Percentiles rank a stretch among this genome's conserved stretches.
phyloP scores from a whole-genome alignment of 2,797 vertebrate species.

The Silurus lanzhouensis region DNA sequence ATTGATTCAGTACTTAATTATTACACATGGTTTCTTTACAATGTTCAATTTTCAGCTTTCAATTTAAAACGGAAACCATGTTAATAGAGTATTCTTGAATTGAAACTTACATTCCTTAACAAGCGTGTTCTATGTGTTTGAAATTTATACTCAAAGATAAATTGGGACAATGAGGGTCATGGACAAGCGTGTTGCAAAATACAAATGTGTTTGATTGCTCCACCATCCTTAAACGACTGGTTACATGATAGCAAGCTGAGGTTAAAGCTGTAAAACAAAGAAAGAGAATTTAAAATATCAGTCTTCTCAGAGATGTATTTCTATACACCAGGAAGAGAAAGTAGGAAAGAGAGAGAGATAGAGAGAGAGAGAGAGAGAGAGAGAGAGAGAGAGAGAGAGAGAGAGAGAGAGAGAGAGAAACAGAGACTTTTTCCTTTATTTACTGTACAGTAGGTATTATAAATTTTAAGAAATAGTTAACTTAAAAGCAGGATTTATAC shows the following conservation, averaged over 20 bases:
- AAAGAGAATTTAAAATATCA: constrained; percentile 21
- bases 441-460: background rate
- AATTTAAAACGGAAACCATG: constrained; percentile 27
- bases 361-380: background rate
- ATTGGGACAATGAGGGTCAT: constrained; percentile 12
- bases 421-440: background rate
- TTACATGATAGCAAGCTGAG: constrained; percentile 28
- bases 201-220: background rate
- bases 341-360: background rate
- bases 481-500: background rate
- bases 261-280: constrained; percentile 20
- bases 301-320: background rate
- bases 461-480: background rate
- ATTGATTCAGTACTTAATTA: constrained; percentile 34
- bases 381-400: background rate
- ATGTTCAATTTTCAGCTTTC: constrained; percentile 1
- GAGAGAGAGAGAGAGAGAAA: background rate
- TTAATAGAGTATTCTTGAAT: constrained; percentile 23
- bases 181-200: background rate
- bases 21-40: constrained; percentile 11
- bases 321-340: background rate
- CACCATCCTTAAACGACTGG: constrained; percentile 18
- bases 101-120: constrained; percentile 39
- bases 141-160: constrained; percentile 25
- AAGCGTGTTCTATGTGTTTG: constrained; percentile 25